These are phyloP conservation scores for Tanypteryx hageni DNA, from an alignment of 2,888 invertebrate species.

Conservation along the genomic window DNA sequence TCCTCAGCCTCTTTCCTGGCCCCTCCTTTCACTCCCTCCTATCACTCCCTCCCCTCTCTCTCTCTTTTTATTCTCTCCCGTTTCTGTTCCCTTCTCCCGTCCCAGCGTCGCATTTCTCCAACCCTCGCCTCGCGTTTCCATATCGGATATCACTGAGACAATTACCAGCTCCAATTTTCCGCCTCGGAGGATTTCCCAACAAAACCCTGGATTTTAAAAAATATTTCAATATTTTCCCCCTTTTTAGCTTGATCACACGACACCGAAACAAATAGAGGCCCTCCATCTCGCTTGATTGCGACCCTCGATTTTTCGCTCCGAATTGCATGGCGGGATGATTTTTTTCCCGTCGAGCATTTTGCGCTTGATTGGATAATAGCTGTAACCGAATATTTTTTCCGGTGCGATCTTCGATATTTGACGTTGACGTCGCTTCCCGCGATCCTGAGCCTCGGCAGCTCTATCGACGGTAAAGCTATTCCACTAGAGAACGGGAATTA, in stretches of 20 bases:
- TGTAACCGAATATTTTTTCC: not conserved
- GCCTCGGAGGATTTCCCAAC: slow-evolving; percentile 19
- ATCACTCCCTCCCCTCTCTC: too few relatives aligned
- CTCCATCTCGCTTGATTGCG: slow-evolving; percentile 9
- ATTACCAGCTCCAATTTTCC: slow-evolving; percentile 56
- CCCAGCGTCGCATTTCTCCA: slow-evolving; percentile 7
- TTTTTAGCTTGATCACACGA: not conserved
- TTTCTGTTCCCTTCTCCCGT: not conserved
- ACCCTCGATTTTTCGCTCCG: not conserved
- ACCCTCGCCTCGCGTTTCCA: slow-evolving; percentile 15
- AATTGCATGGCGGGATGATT: not conserved
- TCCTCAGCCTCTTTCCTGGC: not conserved
- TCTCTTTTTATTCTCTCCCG: not conserved
- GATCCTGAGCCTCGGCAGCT: too few relatives aligned
- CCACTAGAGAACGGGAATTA: too few relatives aligned
- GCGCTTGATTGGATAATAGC: not conserved
- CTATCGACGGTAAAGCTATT: too few relatives aligned
- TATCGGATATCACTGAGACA: slow-evolving; percentile 24
- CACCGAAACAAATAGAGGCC: not conserved
- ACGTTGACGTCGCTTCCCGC: too few relatives aligned
- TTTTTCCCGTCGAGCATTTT: not conserved
- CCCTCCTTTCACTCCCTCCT: too few relatives aligned
- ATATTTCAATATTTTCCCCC: not conserved
- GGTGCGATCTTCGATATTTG: too few relatives aligned
- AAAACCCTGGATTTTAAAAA: not conserved